Percentiles rank a stretch among this genome's conserved stretches.
Evolutionary conservation across 2,888 invertebrate genomes (phyloP).

Genomic region (Tyria jacobaeae): DNA sequence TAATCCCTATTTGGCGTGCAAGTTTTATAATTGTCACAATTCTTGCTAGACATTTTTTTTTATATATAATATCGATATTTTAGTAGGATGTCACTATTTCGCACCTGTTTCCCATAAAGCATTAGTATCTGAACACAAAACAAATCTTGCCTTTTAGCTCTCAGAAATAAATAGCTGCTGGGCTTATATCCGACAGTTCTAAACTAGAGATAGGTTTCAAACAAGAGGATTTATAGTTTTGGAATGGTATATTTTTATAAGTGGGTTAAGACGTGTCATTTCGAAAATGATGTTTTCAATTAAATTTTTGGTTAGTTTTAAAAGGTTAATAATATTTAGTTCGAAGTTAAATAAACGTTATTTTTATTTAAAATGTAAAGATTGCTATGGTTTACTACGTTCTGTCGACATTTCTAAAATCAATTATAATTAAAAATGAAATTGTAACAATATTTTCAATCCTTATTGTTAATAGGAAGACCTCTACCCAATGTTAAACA

Average conservation of each 20-base stretch:
- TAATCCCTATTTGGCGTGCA: too few species aligned
- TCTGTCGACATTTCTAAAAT: too few species aligned
- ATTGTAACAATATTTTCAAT: too few species aligned
- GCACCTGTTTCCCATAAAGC: slow-evolving; percentile 71
- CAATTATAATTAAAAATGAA: too few species aligned
- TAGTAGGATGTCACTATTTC: slow-evolving; percentile 28
- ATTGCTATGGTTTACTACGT: too few species aligned
- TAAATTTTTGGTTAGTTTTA: not conserved
- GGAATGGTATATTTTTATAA: slow-evolving; percentile 7
- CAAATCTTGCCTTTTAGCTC: slow-evolving; percentile 65
- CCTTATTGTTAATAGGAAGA: too few species aligned
- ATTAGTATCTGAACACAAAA: slow-evolving; percentile 64
- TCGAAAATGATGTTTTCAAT: not conserved
- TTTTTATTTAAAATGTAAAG: too few species aligned
- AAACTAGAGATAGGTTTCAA: slow-evolving; percentile 42
- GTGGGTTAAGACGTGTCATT: slow-evolving; percentile 1
- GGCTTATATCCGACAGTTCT: slow-evolving; percentile 45
- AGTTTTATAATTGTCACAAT: not conserved
- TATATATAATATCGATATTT: slow-evolving; percentile 6
- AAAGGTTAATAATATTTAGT: not conserved
- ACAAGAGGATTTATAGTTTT: slow-evolving; percentile 36
- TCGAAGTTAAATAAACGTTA: too few species aligned
- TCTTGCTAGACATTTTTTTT: not conserved
- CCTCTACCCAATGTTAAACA: too few species aligned
- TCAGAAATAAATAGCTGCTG: slow-evolving; percentile 51